These are phyloP conservation scores for Gallirallus australis DNA, from an alignment of 2,797 vertebrate species.

Conservation along the genomic window DNA sequence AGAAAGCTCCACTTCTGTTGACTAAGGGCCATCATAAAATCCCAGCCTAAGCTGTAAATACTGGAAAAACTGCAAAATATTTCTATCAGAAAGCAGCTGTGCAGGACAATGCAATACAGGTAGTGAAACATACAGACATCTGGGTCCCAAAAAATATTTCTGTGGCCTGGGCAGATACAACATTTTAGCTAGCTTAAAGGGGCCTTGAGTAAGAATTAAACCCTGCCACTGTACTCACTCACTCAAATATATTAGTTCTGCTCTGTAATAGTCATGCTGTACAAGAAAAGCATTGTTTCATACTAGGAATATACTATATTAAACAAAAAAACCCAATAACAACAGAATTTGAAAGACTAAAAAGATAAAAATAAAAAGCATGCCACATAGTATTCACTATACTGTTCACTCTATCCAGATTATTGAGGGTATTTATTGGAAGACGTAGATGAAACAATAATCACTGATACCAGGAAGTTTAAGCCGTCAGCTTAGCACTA, in stretches of 20 bases:
- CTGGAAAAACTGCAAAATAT: not conserved
- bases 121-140: not conserved
- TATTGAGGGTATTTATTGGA: not conserved
- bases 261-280: not conserved
- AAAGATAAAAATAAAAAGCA: not conserved
- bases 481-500: not conserved
- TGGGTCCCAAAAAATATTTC: not conserved
- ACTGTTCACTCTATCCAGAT: not conserved
- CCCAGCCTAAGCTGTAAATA: not conserved
- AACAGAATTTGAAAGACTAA: not conserved
- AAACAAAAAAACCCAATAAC: not conserved
- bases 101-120: not conserved
- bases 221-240: not conserved
- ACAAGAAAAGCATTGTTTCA: not conserved
- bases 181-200: not conserved
- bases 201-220: not conserved
- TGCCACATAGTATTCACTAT: not conserved
- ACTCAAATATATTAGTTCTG: not conserved
- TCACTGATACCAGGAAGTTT: not conserved
- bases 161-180: not conserved
- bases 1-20: not conserved
- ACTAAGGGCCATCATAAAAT: not conserved
- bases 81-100: not conserved
- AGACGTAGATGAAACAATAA: not conserved
- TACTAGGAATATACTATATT: not conserved